These are phyloP conservation scores for Aegypius monachus DNA, from an alignment of 2,113 vertebrate genomes.

Conservation along the genomic window DNA sequence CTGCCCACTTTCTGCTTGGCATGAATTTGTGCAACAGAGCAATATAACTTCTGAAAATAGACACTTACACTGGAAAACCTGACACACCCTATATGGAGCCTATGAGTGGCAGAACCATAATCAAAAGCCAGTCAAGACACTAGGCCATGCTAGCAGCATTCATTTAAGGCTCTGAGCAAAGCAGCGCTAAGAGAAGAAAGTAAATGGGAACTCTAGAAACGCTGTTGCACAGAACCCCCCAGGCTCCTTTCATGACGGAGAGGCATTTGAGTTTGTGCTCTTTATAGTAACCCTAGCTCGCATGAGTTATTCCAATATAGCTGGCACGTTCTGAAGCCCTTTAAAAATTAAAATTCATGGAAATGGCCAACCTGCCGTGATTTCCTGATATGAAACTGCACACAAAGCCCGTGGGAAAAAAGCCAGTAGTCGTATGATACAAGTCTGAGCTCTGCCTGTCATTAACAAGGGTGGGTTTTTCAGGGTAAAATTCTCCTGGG, in stretches of 20 bases:
- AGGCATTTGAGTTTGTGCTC: not conserved
- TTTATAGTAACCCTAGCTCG: not conserved
- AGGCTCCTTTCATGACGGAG: not conserved
- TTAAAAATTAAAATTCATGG: not conserved
- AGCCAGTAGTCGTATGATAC: not conserved
- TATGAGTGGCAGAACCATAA: not conserved
- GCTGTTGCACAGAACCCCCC: not conserved
- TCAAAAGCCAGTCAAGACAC: conserved; percentile 17
- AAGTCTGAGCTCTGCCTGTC: not conserved
- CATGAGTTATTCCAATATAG: not conserved
- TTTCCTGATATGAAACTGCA: not conserved
- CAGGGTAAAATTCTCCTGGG: conserved; percentile 19
- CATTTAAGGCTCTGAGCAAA: not conserved
- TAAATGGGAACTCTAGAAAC: not conserved
- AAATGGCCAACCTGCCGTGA: not conserved
- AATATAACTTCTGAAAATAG: conserved; percentile 51
- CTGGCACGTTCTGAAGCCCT: not conserved
- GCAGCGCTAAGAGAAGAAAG: conserved; percentile 16
- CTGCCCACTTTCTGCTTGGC: conserved; percentile 29
- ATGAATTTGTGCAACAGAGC: conserved; percentile 7
- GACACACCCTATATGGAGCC: conserved; percentile 26
- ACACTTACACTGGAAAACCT: not conserved
- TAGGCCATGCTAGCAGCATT: not conserved
- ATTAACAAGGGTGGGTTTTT: conserved; percentile 47
- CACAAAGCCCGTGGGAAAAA: not conserved